Base-by-base conservation (phyloP, 1,140 invertebrate genomes). In the Plutomurus gul region DNA sequence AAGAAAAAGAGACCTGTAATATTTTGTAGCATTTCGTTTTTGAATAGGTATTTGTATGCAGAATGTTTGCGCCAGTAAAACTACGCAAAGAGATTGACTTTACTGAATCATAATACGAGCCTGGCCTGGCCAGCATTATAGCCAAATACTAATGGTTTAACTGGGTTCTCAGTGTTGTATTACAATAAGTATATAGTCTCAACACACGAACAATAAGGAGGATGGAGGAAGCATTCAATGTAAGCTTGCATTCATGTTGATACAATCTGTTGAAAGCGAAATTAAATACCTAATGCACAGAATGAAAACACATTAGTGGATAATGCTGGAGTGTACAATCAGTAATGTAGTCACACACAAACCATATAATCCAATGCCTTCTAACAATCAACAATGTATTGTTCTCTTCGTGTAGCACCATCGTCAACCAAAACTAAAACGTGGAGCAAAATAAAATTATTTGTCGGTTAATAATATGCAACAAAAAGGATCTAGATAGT, bases 351-450 rank as follows among this genome's bases (percentile, higher is more conserved):
- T 10, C 27, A 65, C 30, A 65, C 30, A 65, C 1, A 22, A 65
- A 33, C 27, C 27, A 25, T 65, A n/a, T 65, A 65, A 65, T 65
- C 56, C 56, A 30, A 65, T 65, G 56, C 27, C 56, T 65, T 65
- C 25, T 25, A 65, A 25, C 25, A 30, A 65, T 65, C 56, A 65
- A n/a, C 56, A 65, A 33, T 25, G 56, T 65, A 33, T 65, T 65
- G 27, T 30, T 16, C 36, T 65, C 27, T 27, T 65, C 27, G 56
- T n/a, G n/a, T n/a, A n/a, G n/a, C n/a, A n/a, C n/a, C n/a, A n/a
- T n/a, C n/a, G n/a, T n/a, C n/a, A n/a, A n/a, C n/a, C n/a, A n/a
- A n/a, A n/a, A n/a, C n/a, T n/a, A n/a, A n/a, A n/a, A n/a, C n/a
- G n/a, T n/a, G n/a, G n/a, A n/a, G n/a, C n/a, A n/a, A n/a, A n/a